These are phyloP conservation scores for Sternotherus odoratus DNA, from an alignment of 2,797 vertebrate species.

Conservation along the genomic window DNA sequence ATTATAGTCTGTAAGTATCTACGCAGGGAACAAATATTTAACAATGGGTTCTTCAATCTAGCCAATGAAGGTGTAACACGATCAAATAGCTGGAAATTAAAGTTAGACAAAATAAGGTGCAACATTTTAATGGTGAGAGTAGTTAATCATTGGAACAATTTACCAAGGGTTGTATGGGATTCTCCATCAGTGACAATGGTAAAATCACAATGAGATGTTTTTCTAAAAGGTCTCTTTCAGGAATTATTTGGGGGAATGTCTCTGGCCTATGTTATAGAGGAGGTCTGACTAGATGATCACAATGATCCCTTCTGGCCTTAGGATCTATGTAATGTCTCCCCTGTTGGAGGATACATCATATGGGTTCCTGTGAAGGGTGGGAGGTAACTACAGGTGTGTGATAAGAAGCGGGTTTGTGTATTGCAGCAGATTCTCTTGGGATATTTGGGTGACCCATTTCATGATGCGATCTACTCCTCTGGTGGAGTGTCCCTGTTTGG, in stretches of 20 bases:
- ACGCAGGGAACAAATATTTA: neutral
- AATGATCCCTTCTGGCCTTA: neutral
- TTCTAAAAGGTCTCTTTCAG: neutral
- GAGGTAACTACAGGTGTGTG: neutral
- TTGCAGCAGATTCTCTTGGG: neutral
- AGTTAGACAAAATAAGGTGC: neutral
- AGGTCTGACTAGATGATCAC: neutral
- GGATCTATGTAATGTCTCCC: neutral
- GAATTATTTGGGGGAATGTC: neutral
- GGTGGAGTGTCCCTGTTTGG: neutral
- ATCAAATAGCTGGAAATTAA: neutral
- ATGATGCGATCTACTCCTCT: neutral
- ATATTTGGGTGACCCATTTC: neutral
- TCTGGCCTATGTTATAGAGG: neutral
- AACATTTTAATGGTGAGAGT: neutral
- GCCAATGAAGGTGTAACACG: neutral
- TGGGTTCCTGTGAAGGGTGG: neutral
- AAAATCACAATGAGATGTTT: neutral
- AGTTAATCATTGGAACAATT: neutral
- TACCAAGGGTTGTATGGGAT: neutral
- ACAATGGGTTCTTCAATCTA: neutral
- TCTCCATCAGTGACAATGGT: neutral
- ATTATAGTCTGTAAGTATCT: neutral
- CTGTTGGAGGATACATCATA: neutral
- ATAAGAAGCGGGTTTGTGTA: too few relatives aligned